phyloP scores from a whole-genome alignment of 2,113 vertebrate genomes.

The Myxocyprinus asiaticus region DNA sequence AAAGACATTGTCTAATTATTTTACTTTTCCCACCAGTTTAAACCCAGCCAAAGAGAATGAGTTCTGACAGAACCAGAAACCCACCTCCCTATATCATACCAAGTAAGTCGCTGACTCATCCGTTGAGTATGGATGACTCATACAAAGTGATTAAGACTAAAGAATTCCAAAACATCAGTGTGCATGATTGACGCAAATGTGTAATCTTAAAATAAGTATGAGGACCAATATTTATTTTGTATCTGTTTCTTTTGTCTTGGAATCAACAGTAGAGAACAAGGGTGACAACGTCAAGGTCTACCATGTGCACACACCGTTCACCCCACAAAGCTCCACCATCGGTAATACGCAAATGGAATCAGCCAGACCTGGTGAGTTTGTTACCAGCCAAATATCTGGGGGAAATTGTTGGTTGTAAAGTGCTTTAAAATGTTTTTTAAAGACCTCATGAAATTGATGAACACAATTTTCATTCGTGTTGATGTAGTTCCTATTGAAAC shows the following conservation, averaged over 20 bases:
- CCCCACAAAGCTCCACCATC: not conserved
- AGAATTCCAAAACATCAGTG: not conserved
- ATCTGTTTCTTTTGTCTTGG: not conserved
- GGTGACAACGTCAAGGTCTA: slow-evolving; percentile 66
- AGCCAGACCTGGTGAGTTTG: slow-evolving; percentile 53
- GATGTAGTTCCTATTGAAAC: too few relatives aligned
- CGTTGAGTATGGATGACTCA: too few relatives aligned
- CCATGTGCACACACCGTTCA: slow-evolving; percentile 71
- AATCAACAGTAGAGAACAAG: slow-evolving; percentile 21
- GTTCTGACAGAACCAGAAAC: not conserved
- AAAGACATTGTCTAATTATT: too few relatives aligned
- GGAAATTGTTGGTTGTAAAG: not conserved
- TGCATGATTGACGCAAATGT: not conserved
- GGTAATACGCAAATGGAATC: not conserved
- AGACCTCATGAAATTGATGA: too few relatives aligned
- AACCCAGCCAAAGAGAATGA: slow-evolving; percentile 60
- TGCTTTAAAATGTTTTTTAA: too few relatives aligned
- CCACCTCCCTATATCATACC: slow-evolving; percentile 65
- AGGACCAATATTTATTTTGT: too few relatives aligned
- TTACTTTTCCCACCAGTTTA: not conserved
- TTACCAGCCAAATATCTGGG: not conserved
- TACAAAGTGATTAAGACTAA: not conserved
- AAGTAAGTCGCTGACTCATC: slow-evolving; percentile 50
- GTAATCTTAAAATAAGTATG: not conserved
- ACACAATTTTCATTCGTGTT: too few relatives aligned